Conservation (phyloP, 2,888 invertebrate species). For the Andrena hattorfiana region DNA sequence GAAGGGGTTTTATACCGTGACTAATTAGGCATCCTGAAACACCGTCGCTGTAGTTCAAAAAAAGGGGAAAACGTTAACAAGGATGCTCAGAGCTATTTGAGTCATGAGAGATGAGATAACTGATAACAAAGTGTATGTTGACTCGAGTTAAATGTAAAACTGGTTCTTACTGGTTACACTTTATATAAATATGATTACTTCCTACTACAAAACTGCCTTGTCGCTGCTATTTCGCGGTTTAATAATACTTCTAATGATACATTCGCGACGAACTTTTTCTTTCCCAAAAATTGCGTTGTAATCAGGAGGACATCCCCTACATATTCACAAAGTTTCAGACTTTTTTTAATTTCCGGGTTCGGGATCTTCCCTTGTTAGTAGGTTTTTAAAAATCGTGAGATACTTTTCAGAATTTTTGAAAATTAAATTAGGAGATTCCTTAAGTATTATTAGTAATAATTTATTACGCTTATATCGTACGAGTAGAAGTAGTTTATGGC, state of each 20-base stretch:
- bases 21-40: no score
- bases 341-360: no score
- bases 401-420: not conserved
- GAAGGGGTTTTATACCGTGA: not conserved
- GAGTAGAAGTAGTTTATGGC: constrained; percentile 1
- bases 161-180: not conserved
- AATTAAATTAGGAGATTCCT: not conserved
- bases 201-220: not conserved
- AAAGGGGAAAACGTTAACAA: no score
- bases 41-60: no score
- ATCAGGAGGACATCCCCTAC: no score
- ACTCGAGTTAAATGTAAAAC: not conserved
- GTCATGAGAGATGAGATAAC: not conserved
- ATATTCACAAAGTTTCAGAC: no score
- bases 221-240: not conserved
- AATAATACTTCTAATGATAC: not conserved
- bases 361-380: no score
- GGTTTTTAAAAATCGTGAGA: no score
- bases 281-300: not conserved
- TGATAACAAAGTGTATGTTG: not conserved
- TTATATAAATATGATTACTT: not conserved
- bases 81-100: no score
- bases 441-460: not conserved
- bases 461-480: not conserved
- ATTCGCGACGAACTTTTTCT: not conserved